Evolutionary conservation across 2,888 invertebrate species (phyloP).

Genomic region (Macaria notata): DNA sequence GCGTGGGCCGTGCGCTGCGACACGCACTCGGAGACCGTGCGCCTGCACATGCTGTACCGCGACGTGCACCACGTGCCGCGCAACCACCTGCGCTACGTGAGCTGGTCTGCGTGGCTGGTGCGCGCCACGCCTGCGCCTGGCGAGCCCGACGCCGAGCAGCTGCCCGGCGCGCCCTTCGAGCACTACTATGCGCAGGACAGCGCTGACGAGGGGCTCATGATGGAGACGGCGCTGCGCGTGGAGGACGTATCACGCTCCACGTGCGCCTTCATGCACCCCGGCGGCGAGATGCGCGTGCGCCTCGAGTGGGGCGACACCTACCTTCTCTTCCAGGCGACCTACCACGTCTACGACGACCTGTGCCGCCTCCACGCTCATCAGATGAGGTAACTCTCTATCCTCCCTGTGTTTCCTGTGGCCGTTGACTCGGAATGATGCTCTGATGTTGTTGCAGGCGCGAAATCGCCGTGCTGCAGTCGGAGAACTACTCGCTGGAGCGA

Average conservation of each 20-base stretch:
- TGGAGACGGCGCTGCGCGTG: conserved; percentile 89
- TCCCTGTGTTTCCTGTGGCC: too few relatives aligned
- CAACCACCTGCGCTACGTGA: conserved; percentile 87
- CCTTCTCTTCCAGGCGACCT: conserved; percentile 90
- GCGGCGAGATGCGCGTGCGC: conserved; percentile 88
- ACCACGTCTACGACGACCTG: conserved; percentile 92
- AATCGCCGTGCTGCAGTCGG: conserved; percentile 90
- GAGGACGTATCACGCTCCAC: conserved; percentile 86
- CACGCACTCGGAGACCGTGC: conserved; percentile 88
- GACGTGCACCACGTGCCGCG: conserved; percentile 90
- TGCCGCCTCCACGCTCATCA: conserved; percentile 91
- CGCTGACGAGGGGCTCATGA: conserved; percentile 90
- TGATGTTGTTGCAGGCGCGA: conserved; percentile 83
- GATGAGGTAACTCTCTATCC: conserved; percentile 84
- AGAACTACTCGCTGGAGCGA: conserved; percentile 91
- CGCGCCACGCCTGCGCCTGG: conserved; percentile 76
- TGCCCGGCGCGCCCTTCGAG: conserved; percentile 88
- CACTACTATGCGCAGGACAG: conserved; percentile 91
- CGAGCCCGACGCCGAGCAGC: conserved; percentile 84
- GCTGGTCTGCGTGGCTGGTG: conserved; percentile 87
- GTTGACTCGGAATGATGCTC: background rate
- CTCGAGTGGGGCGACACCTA: conserved; percentile 93
- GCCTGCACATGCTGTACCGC: conserved; percentile 88
- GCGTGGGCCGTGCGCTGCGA: conserved; percentile 91
- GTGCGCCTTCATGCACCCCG: conserved; percentile 87